Evolutionary conservation across 2,113 vertebrate genomes (phyloP).

Genomic region (Phaetusa simplex): DNA sequence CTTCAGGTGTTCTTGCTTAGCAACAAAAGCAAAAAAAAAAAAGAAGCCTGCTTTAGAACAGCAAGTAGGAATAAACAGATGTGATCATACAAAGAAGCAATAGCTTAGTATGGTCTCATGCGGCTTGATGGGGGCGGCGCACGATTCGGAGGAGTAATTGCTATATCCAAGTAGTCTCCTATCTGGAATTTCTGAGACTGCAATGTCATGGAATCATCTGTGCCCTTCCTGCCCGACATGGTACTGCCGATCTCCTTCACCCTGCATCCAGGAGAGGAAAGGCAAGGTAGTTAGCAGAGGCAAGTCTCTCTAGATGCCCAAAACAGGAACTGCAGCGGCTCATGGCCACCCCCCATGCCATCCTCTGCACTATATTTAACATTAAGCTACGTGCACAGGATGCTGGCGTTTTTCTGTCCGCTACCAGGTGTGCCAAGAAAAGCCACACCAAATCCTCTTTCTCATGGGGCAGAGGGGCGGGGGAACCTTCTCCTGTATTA

Average conservation of each 20-base stretch:
- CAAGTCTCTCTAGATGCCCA: neutral
- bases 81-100: neutral
- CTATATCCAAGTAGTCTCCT: slow-evolving; percentile 96
- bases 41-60: slow-evolving; percentile 65
- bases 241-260: slow-evolving; percentile 97
- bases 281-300: neutral
- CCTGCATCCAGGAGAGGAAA: slow-evolving; percentile 67
- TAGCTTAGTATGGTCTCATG: slow-evolving; percentile 89
- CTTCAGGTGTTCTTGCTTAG: slow-evolving; percentile 21
- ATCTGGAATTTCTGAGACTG: slow-evolving; percentile 99
- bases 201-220: slow-evolving; percentile 94
- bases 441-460: neutral
- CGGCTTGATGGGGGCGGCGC: slow-evolving; percentile 87
- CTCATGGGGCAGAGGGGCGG: neutral
- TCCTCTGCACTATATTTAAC: neutral
- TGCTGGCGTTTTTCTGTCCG: accelerated
- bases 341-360: accelerated
- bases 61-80: slow-evolving; percentile 20
- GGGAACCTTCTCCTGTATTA: neutral
- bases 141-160: slow-evolving; percentile 93
- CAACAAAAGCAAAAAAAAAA: slow-evolving; percentile 46
- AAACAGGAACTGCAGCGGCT: accelerated
- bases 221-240: slow-evolving; percentile 91
- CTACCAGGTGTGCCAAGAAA: neutral
- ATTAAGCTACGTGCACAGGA: accelerated